Conservation (phyloP, 1,140 invertebrate species). For the Pseudomyrmex sp. region DNA sequence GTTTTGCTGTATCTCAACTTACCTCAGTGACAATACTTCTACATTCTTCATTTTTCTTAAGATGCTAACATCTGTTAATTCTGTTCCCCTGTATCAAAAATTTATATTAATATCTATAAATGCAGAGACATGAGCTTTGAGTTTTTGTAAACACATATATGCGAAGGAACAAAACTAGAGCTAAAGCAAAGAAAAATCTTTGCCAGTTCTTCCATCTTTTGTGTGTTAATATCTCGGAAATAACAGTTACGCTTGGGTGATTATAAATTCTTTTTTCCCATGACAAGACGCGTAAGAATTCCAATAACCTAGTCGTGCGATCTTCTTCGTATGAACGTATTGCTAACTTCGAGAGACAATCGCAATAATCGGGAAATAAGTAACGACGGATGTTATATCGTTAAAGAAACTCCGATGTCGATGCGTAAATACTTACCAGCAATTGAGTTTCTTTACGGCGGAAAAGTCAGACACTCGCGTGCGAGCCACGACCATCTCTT, state of each 20-base stretch:
- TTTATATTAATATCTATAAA: slow-evolving; percentile 62
- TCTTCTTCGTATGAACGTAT: not conserved
- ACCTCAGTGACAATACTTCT: slow-evolving; percentile 93
- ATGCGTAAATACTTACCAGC: slow-evolving; percentile 89
- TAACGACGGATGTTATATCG: not conserved
- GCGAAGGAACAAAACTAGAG: too few relatives aligned
- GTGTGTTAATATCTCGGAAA: not conserved
- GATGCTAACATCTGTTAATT: slow-evolving; percentile 92
- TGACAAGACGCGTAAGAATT: not conserved
- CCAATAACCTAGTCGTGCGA: slow-evolving; percentile 12
- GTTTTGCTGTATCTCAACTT: slow-evolving; percentile 67
- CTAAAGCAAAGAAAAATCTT: not conserved
- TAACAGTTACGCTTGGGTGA: slow-evolving; percentile 27
- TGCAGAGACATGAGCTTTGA: too few relatives aligned
- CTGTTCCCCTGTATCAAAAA: slow-evolving; percentile 90
- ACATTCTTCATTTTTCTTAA: slow-evolving; percentile 91
- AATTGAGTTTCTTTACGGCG: slow-evolving; percentile 94
- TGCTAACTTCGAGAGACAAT: not conserved
- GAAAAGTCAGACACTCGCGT: slow-evolving; percentile 94
- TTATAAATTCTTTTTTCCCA: slow-evolving; percentile 44
- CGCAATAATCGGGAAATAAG: not conserved
- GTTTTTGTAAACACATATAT: too few relatives aligned
- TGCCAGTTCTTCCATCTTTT: slow-evolving; percentile 22
- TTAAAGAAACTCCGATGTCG: not conserved
- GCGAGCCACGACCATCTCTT: slow-evolving; percentile 96